A percentile compares a stretch with the other conserved stretches of the same genome.
Conservation (phyloP, 2,888 invertebrate genomes). For the Cosmia trapezina region DNA sequence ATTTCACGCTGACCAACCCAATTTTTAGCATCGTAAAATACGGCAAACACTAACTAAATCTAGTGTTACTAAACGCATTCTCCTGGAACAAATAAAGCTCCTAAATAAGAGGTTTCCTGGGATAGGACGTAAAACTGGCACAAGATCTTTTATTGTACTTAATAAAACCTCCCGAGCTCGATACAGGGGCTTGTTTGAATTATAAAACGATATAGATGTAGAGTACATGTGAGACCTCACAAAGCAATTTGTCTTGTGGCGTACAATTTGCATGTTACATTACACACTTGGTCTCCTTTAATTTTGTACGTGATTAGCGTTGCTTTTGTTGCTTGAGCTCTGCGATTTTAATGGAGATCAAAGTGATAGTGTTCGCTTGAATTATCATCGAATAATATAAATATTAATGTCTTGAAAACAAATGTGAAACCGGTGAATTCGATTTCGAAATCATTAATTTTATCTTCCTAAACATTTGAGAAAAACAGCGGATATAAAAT, state of each 20-base stretch:
- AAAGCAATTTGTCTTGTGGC: slow-evolving; percentile 77
- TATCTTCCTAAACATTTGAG: slow-evolving; percentile 8
- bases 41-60: slow-evolving; percentile 20
- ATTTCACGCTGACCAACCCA: neutral
- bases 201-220: slow-evolving; percentile 59
- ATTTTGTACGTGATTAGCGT: slow-evolving; percentile 67
- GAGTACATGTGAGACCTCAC: slow-evolving; percentile 61
- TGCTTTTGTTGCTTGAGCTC: slow-evolving; percentile 40
- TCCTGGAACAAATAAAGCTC: slow-evolving; percentile 67
- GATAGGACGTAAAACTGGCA: slow-evolving; percentile 57
- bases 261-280: slow-evolving; percentile 75
- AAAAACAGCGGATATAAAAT: slow-evolving; percentile 4
- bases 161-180: slow-evolving; percentile 76
- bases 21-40: slow-evolving; percentile 33
- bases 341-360: slow-evolving; percentile 16
- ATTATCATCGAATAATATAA: neutral
- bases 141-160: slow-evolving; percentile 74
- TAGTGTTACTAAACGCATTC: slow-evolving; percentile 46
- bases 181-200: slow-evolving; percentile 66
- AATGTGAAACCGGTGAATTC: neutral
- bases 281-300: slow-evolving; percentile 68
- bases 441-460: slow-evolving; percentile 3
- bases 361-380: slow-evolving; percentile 9
- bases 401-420: neutral
- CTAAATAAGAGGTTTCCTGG: slow-evolving; percentile 56